phyloP scores from a whole-genome alignment of 2,113 vertebrate species.

The Taurulus bubalis region DNA sequence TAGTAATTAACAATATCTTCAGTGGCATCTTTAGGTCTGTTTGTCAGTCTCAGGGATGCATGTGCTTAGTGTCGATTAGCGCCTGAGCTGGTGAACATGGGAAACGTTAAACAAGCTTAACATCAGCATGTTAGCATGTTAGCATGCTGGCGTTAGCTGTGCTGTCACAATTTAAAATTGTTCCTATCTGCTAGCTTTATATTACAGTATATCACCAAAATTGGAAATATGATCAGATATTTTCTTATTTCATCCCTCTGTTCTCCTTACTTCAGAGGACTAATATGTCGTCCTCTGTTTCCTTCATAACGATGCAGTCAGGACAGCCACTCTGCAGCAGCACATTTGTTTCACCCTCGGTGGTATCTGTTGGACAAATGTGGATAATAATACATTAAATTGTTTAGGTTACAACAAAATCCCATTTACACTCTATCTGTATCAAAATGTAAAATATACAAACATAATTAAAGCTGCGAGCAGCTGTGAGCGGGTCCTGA shows the following conservation, averaged over 20 bases:
- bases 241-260: neutral
- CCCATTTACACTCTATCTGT: neutral
- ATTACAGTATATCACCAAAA: neutral
- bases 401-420: neutral
- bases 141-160: neutral
- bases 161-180: neutral
- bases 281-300: fast-evolving
- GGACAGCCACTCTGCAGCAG: constrained; percentile 39
- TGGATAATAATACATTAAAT: neutral
- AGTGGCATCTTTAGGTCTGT: too few species aligned
- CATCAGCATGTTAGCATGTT: too few species aligned
- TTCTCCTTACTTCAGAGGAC: constrained; percentile 35
- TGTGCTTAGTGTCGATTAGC: too few species aligned
- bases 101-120: too few species aligned
- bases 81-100: too few species aligned
- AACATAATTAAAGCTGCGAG: constrained; percentile 5
- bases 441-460: neutral
- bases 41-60: too few species aligned
- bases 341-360: fast-evolving
- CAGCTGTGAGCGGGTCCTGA: too few species aligned
- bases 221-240: neutral
- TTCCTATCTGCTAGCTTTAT: neutral
- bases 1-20: neutral
- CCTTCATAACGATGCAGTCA: constrained; percentile 26
- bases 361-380: constrained; percentile 9